These are phyloP conservation scores for Sphaerophoria rueppellii DNA, from an alignment of 2,888 invertebrate genomes.

Conservation along the genomic window DNA sequence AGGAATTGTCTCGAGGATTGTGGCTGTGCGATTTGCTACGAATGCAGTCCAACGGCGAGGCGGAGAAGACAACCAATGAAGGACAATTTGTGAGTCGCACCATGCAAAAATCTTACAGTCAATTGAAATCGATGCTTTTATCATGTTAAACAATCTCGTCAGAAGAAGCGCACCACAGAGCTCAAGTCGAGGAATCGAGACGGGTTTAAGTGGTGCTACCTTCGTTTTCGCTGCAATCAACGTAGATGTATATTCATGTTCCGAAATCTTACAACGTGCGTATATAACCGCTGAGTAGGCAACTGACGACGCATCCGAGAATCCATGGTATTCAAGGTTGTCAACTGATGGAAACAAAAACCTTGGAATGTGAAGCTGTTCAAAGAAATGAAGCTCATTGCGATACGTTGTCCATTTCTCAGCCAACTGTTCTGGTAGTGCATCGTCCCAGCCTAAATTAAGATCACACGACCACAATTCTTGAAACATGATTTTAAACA, in stretches of 20 bases:
- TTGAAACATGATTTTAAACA: slow-evolving; percentile 32
- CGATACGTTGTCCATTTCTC: background rate
- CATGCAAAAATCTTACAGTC: slow-evolving; percentile 51
- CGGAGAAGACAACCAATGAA: slow-evolving; percentile 75
- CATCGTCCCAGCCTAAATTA: slow-evolving; percentile 6
- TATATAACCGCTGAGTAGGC: slow-evolving; percentile 47
- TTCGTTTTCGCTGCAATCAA: slow-evolving; percentile 21
- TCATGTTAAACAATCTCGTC: no score
- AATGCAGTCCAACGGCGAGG: slow-evolving; percentile 62
- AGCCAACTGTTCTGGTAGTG: background rate
- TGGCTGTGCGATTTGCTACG: no score
- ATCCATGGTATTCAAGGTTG: background rate
- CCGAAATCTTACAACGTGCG: slow-evolving; percentile 13
- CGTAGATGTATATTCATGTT: background rate
- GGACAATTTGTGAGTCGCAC: slow-evolving; percentile 76
- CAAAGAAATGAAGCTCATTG: slow-evolving; percentile 3
- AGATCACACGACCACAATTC: slow-evolving; percentile 6
- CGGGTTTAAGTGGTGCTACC: no score
- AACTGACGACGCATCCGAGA: no score
- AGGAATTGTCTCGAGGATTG: no score
- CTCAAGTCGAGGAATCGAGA: no score
- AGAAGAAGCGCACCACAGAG: no score
- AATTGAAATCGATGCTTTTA: no score
- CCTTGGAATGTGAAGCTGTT: background rate
- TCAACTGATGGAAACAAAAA: background rate